Evolutionary conservation across 2,797 vertebrate genomes (phyloP).

Genomic region (Phoeniculus purpureus): DNA sequence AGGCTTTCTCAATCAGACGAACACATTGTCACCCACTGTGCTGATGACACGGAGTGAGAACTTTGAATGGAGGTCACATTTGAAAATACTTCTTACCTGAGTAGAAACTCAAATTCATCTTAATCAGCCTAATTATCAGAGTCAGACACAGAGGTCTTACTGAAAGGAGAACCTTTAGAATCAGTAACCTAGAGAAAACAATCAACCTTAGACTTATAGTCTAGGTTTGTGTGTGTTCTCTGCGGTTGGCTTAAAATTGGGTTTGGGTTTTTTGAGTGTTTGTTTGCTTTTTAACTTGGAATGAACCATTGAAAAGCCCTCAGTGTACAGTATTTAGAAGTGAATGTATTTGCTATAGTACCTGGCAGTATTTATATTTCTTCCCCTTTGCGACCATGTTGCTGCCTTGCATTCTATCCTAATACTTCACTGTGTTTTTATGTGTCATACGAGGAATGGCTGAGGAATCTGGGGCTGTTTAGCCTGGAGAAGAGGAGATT

Average conservation of each 20-base stretch:
- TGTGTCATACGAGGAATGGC: too few relatives aligned
- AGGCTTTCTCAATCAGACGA: neutral
- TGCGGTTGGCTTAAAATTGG: neutral
- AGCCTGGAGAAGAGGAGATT: too few relatives aligned
- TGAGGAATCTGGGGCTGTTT: too few relatives aligned
- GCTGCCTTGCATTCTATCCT: neutral
- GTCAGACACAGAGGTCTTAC: neutral
- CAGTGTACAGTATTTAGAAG: neutral
- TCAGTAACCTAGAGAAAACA: conserved; percentile 5
- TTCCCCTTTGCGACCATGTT: neutral
- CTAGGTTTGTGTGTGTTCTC: neutral
- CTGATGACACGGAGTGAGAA: neutral
- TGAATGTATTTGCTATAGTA: neutral
- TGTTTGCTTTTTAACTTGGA: neutral
- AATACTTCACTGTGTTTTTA: neutral
- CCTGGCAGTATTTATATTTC: neutral
- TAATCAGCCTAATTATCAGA: neutral
- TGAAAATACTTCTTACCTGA: neutral
- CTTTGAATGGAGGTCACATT: neutral
- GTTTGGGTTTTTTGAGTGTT: neutral
- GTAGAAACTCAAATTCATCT: neutral
- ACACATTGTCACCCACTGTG: neutral
- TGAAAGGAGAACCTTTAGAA: neutral
- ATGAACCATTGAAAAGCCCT: neutral
- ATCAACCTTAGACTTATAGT: too few relatives aligned